Evolutionary conservation across 1,140 invertebrate genomes (phyloP).

Genomic region (Idris sp.): DNA sequence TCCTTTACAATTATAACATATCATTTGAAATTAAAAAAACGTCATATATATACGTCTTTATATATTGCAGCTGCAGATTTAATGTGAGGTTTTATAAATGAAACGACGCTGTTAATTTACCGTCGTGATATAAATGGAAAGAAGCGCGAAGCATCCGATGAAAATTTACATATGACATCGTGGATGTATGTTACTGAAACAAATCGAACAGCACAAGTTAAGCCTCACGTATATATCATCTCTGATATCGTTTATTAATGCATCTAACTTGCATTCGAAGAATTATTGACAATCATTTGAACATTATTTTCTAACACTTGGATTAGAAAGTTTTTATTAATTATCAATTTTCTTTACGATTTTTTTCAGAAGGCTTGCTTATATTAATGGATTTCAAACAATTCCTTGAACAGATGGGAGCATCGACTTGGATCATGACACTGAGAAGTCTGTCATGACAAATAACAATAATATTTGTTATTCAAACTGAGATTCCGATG

Average conservation of each 20-base stretch:
- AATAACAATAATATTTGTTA: neutral
- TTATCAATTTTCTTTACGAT: too few relatives aligned
- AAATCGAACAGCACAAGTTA: conserved; percentile 28
- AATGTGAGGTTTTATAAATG: conserved; percentile 12
- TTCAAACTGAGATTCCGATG: too few relatives aligned
- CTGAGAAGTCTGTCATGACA: neutral
- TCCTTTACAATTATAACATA: conserved; percentile 12
- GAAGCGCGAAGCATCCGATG: conserved; percentile 29
- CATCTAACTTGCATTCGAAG: conserved; percentile 2
- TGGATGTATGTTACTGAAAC: conserved; percentile 30
- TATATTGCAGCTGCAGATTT: conserved; percentile 7
- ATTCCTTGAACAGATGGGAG: conserved; percentile 10
- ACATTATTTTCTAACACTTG: too few relatives aligned
- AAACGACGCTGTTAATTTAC: conserved; percentile 31
- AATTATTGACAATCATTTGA: conserved; percentile 6
- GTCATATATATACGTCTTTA: too few relatives aligned
- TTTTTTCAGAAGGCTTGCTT: too few relatives aligned
- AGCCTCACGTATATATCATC: conserved; percentile 19
- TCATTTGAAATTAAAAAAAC: conserved; percentile 7
- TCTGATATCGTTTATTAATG: conserved; percentile 29
- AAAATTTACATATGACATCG: conserved; percentile 49
- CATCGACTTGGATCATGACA: conserved; percentile 4
- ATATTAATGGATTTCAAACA: too few relatives aligned
- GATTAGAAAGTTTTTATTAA: too few relatives aligned
- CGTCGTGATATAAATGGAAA: conserved; percentile 33